Percentiles rank a stretch among this genome's conserved stretches.
These are phyloP conservation scores for Glandiceps talaboti DNA, from an alignment of 53 echinoderm and acorn worm genomes.

Conservation along the genomic window DNA sequence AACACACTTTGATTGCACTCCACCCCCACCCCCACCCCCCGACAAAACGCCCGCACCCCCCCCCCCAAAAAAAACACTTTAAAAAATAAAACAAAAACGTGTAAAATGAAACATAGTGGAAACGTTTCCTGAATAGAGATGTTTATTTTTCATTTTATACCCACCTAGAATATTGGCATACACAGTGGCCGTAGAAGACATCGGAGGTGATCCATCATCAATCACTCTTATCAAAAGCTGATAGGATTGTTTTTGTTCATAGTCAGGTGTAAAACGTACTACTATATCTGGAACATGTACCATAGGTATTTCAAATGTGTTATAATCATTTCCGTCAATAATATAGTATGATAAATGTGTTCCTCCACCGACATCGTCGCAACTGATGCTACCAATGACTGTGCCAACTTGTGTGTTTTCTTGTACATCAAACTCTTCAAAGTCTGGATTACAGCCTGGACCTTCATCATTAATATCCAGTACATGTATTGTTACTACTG, in stretches of 20 bases:
- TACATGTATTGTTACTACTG: not conserved
- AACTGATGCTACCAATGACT: not conserved
- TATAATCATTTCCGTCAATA: not conserved
- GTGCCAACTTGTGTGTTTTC: not conserved
- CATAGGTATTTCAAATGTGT: not conserved
- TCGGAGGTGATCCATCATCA: not conserved
- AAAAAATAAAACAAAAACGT: too few relatives aligned
- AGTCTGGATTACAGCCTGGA: not conserved
- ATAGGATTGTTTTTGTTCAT: conserved; percentile 55
- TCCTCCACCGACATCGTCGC: not conserved
- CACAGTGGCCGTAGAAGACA: not conserved
- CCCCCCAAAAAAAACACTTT: too few relatives aligned
- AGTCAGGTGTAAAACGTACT: conserved; percentile 48
- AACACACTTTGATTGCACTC: too few relatives aligned
- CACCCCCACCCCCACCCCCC: too few relatives aligned
- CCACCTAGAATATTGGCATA: conserved; percentile 3
- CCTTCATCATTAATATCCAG: not conserved
- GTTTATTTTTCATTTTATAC: too few relatives aligned
- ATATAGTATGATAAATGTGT: not conserved
- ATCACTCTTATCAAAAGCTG: not conserved
- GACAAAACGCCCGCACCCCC: too few relatives aligned
- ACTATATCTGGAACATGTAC: not conserved
- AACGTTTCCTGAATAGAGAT: too few relatives aligned
- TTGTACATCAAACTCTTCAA: not conserved
- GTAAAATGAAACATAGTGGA: too few relatives aligned